These are phyloP conservation scores for Herminia tarsipennalis DNA, from an alignment of 2,888 invertebrate genomes.

Conservation along the genomic window DNA sequence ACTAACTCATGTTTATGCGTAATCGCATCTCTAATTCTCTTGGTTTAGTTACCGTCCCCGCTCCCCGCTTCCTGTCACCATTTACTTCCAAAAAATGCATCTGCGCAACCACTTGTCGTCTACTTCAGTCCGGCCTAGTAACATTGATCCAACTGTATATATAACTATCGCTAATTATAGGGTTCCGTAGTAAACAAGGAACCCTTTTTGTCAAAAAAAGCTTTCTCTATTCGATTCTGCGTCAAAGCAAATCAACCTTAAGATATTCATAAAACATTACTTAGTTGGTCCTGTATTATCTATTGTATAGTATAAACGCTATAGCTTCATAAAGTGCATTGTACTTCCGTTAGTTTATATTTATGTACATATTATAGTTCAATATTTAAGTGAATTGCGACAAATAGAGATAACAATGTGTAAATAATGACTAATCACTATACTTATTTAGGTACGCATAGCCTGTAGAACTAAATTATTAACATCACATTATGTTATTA, in stretches of 20 bases:
- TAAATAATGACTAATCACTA: slow-evolving; percentile 44
- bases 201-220: too few species aligned
- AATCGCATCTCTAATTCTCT: too few species aligned
- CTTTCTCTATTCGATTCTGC: too few species aligned
- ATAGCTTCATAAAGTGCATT: slow-evolving; percentile 55
- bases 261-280: slow-evolving; percentile 4
- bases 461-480: slow-evolving; percentile 47
- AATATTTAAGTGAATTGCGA: slow-evolving; percentile 26
- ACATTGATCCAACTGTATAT: too few species aligned
- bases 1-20: too few species aligned
- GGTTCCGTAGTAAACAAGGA: too few species aligned
- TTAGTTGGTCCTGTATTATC: slow-evolving; percentile 17
- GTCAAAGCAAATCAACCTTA: neutral
- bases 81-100: too few species aligned
- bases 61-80: too few species aligned
- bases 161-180: too few species aligned
- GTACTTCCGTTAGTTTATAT: slow-evolving; percentile 59
- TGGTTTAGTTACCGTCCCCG: too few species aligned
- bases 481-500: slow-evolving; percentile 53
- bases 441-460: slow-evolving; percentile 24
- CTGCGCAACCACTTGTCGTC: too few species aligned
- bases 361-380: slow-evolving; percentile 37
- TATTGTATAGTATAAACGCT: slow-evolving; percentile 14
- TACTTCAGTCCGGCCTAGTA: too few species aligned
- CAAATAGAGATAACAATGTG: slow-evolving; percentile 30